These are phyloP conservation scores for Grantiella picta DNA, from an alignment of 2,113 vertebrate species.

Conservation along the genomic window DNA sequence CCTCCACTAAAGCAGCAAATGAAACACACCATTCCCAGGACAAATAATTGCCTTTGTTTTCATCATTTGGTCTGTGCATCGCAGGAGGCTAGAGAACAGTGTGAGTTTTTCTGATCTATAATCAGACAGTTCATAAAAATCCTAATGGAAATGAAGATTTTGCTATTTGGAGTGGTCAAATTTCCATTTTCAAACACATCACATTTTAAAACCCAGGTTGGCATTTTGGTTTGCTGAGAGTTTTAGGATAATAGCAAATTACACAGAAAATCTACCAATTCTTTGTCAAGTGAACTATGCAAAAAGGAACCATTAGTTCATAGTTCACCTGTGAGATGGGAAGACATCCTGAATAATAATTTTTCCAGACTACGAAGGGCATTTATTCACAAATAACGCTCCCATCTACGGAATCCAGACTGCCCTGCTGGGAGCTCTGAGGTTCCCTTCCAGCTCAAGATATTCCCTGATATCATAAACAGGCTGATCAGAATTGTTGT, in stretches of 20 bases:
- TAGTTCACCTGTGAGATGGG: slow-evolving; percentile 64
- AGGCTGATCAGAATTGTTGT: accelerated
- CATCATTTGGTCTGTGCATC: slow-evolving; percentile 41
- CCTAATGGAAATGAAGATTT: slow-evolving; percentile 76
- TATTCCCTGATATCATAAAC: accelerated
- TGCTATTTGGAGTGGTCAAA: slow-evolving; percentile 77
- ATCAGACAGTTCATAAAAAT: slow-evolving; percentile 76
- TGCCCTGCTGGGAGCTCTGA: background rate
- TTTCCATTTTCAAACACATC: slow-evolving; percentile 79
- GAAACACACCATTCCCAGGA: slow-evolving; percentile 58
- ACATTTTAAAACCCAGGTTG: slow-evolving; percentile 73
- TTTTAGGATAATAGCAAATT: slow-evolving; percentile 81
- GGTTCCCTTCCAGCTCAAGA: background rate
- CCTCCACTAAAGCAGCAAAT: slow-evolving; percentile 13
- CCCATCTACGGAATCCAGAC: slow-evolving; percentile 9
- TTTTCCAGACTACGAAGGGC: slow-evolving; percentile 38
- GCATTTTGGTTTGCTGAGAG: slow-evolving; percentile 78
- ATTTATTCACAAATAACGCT: slow-evolving; percentile 66
- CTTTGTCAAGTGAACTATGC: slow-evolving; percentile 72
- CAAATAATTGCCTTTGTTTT: slow-evolving; percentile 76
- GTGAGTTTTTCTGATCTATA: slow-evolving; percentile 67
- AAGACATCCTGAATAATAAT: slow-evolving; percentile 63
- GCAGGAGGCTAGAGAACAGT: slow-evolving; percentile 52
- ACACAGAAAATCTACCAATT: slow-evolving; percentile 77
- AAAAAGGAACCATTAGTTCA: slow-evolving; percentile 69